These are phyloP conservation scores for Vulpes ferrilata DNA, from an alignment of 2,113 vertebrate genomes.

Conservation along the genomic window DNA sequence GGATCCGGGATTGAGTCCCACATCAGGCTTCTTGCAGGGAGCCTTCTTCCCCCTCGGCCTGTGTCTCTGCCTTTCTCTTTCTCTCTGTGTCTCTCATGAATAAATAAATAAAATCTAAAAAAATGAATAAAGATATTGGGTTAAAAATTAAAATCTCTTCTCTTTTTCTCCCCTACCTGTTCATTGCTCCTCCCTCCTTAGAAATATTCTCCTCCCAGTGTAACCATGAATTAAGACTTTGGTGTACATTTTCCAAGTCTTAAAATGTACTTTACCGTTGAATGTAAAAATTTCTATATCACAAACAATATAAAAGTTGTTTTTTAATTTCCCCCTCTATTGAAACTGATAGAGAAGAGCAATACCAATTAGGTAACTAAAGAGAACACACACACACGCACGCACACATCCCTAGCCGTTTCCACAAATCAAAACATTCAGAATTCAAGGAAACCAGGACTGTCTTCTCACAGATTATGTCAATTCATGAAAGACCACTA, in stretches of 20 bases:
- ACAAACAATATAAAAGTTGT: neutral
- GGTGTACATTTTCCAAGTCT: neutral
- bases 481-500: neutral
- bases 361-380: neutral
- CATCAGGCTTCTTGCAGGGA: too few relatives aligned
- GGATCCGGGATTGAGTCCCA: too few relatives aligned
- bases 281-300: neutral
- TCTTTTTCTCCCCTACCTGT: neutral
- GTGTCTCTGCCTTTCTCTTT: too few relatives aligned
- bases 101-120: too few relatives aligned
- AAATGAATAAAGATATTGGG: neutral
- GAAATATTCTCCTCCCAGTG: neutral
- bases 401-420: neutral
- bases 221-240: neutral
- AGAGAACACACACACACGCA: neutral
- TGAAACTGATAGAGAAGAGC: neutral
- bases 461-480: slow-evolving; percentile 21
- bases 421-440: slow-evolving; percentile 12
- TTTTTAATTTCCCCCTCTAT: neutral
- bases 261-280: slow-evolving; percentile 29
- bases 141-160: slow-evolving; percentile 19
- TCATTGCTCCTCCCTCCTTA: neutral
- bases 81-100: too few relatives aligned
- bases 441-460: slow-evolving; percentile 31
- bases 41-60: too few relatives aligned